Conservation (phyloP, 2,888 invertebrate species). For the Erebia epiphron region DNA sequence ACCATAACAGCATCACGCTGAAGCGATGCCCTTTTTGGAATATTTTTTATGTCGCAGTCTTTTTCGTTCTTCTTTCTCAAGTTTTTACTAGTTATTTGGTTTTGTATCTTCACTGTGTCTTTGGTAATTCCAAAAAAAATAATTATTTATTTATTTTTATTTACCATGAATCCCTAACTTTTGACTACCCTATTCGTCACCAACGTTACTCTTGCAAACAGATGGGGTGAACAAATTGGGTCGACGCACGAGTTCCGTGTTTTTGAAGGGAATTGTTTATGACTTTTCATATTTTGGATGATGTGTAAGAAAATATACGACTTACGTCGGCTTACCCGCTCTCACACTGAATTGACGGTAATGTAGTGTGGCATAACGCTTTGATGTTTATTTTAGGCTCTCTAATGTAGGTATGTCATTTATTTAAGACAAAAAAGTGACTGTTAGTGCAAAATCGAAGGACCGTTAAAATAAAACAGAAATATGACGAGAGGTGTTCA, state of each 20-base stretch:
- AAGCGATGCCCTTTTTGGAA: too few relatives aligned
- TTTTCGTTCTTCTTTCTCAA: too few relatives aligned
- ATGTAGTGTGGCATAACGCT: neutral
- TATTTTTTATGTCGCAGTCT: too few relatives aligned
- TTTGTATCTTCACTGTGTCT: too few relatives aligned
- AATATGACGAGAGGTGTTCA: too few relatives aligned
- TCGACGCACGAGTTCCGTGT: conserved; percentile 32
- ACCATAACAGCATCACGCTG: too few relatives aligned
- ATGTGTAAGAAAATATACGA: conserved; percentile 30
- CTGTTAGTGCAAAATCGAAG: too few relatives aligned
- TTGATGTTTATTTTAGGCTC: conserved; percentile 5
- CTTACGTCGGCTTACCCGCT: conserved; percentile 17
- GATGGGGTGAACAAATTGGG: conserved; percentile 42
- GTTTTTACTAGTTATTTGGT: too few relatives aligned
- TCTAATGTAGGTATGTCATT: neutral
- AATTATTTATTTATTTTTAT: too few relatives aligned
- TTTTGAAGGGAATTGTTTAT: conserved; percentile 31
- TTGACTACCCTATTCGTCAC: conserved; percentile 39
- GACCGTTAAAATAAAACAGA: too few relatives aligned
- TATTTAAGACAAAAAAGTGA: too few relatives aligned
- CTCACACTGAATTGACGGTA: conserved; percentile 13
- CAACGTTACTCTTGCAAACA: conserved; percentile 45
- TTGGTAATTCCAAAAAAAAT: too few relatives aligned
- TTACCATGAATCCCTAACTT: neutral
- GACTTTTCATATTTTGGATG: conserved; percentile 36